Evolutionary conservation across 2,888 invertebrate species (phyloP), one percentile per base, ranked within the genome.

Genomic region (Drosophila mercatorum): DNA sequence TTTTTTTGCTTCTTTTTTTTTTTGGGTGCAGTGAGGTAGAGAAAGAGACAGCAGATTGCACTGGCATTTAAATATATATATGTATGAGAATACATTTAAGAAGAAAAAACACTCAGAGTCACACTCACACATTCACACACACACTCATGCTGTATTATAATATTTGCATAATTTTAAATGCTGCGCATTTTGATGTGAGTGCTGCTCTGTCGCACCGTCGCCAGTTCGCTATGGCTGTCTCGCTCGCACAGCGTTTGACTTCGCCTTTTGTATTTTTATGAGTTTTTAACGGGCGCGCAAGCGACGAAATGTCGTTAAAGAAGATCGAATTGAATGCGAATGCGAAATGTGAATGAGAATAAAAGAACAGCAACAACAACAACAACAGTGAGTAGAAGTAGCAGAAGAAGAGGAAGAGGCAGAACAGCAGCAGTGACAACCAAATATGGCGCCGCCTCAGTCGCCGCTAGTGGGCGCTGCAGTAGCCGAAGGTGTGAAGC

Each of bases 291-390:
- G 75, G 61, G 51, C 64, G 58, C 46, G 66, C 66, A 55, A 65
- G 68, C 77, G 66, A 72, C 75, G 73, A 75, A 81, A 74, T 74
- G 88, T 83, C 86, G 73, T 82, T 75, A 76, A 89, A 88, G 80
- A 85, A 85, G 88, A 89, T 83, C 83, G 80, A 89, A 85, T 82
- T 79, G 76, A 82, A 81, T 89, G 78, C 71, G 87, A 86, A 83
- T 79, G 71, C 76, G 78, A 75, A 77, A 78, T 75, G 84, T 69
- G 81, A 80, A 72, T 79, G 80, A 66, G 79, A 68, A 75, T 68
- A 57, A 44, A 57, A 57, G 44, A 44, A 22, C 59, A 67, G 43
- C 44, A 75, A 55, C 28, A 68, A 63, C 61, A 68, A 62, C 56
- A 61, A 52, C 40, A 55, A 56, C 44, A 67, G 28, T 6, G 46